These are phyloP conservation scores for Caenorhabditis sp. DNA, from an alignment of 2,888 invertebrate genomes.

Conservation along the genomic window DNA sequence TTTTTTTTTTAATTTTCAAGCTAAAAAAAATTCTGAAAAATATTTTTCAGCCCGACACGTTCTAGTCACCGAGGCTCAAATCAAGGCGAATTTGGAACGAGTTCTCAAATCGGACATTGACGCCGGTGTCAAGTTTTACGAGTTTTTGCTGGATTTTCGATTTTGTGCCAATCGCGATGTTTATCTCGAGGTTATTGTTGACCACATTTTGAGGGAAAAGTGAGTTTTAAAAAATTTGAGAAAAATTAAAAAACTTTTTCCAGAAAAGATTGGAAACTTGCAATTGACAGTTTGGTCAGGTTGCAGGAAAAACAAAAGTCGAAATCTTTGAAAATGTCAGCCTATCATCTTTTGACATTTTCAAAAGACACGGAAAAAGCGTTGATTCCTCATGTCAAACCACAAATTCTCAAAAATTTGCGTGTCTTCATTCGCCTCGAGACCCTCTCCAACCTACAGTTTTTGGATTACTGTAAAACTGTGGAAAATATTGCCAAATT, in stretches of 20 bases:
- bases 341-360: slow-evolving; percentile 20
- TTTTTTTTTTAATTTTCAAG: slow-evolving; percentile 2
- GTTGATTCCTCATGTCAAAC: slow-evolving; percentile 7
- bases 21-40: no score
- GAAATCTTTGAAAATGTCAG: slow-evolving; percentile 21
- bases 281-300: neutral
- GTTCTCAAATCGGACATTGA: slow-evolving; percentile 13
- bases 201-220: slow-evolving; percentile 13
- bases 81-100: slow-evolving; percentile 23
- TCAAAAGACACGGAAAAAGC: slow-evolving; percentile 18
- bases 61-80: slow-evolving; percentile 31
- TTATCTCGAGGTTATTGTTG: slow-evolving; percentile 15
- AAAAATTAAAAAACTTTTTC: neutral
- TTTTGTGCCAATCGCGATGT: slow-evolving; percentile 36
- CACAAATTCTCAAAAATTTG: slow-evolving; percentile 9
- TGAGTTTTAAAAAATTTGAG: neutral
- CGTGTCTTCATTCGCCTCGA: neutral
- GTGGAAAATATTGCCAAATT: neutral
- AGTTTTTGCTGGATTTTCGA: slow-evolving; percentile 25
- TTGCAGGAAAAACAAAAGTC: slow-evolving; percentile 15
- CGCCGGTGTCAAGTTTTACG: slow-evolving; percentile 18
- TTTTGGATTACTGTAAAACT: neutral
- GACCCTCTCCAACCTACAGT: neutral
- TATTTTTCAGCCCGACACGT: slow-evolving; percentile 24
- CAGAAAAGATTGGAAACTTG: slow-evolving; percentile 21